Percentiles rank a stretch among this genome's conserved stretches.
These are phyloP conservation scores for Plodia interpunctella DNA, from an alignment of 1,140 invertebrate species.

Conservation along the genomic window DNA sequence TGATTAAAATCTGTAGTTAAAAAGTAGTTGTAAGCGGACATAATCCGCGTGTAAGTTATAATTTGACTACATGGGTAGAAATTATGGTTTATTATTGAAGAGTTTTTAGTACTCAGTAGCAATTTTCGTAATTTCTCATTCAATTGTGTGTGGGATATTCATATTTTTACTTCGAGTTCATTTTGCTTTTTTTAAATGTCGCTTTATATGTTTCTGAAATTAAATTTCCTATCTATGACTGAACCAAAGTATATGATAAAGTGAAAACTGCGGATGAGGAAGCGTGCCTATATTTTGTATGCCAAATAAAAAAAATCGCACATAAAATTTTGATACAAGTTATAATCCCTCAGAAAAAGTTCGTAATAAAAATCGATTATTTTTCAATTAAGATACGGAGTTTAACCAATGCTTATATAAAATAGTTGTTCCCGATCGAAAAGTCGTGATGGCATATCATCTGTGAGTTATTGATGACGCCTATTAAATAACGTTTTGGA, in stretches of 20 bases:
- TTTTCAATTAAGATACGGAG: conserved; percentile 74
- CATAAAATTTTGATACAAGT: too few species aligned
- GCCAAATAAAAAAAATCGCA: too few species aligned
- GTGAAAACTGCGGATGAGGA: conserved; percentile 22
- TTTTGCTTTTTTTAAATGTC: conserved; percentile 65
- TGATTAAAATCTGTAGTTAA: conserved; percentile 37
- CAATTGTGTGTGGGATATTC: conserved; percentile 46
- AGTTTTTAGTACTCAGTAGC: conserved; percentile 35
- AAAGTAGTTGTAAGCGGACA: conserved; percentile 49
- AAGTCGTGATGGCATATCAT: conserved; percentile 63
- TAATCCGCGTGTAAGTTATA: conserved; percentile 44
- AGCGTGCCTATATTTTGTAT: conserved; percentile 5
- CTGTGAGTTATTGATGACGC: conserved; percentile 73
- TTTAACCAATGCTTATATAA: conserved; percentile 7
- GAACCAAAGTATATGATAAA: conserved; percentile 44
- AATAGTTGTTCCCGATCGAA: conserved; percentile 41
- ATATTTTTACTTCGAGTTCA: conserved; percentile 44
- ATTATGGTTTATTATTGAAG: conserved; percentile 32
- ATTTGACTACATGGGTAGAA: conserved; percentile 56
- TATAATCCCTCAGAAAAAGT: too few species aligned
- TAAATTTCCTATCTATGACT: conserved; percentile 55
- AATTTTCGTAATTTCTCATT: conserved; percentile 43
- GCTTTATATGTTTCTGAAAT: conserved; percentile 62
- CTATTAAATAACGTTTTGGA: conserved; percentile 76
- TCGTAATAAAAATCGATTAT: conserved; percentile 39